A percentile compares a stretch with the other conserved stretches of the same genome.
phyloP scores from a whole-genome alignment of 2,113 vertebrate genomes.

The Oryzias woworae region DNA sequence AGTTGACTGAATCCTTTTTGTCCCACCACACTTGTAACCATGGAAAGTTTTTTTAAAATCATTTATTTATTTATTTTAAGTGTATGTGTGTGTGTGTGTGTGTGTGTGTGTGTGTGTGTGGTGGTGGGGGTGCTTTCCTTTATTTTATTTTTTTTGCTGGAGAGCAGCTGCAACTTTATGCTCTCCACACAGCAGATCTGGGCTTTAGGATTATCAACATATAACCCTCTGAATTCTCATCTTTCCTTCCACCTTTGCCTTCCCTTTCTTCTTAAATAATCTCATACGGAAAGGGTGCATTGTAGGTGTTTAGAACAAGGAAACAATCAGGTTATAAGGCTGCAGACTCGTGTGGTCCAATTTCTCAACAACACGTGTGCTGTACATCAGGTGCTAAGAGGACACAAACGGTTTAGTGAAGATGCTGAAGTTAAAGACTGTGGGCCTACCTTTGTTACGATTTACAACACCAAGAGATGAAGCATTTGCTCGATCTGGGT shows the following conservation, averaged over 20 bases:
- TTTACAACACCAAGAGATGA: slow-evolving; percentile 99
- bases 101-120: too few species aligned
- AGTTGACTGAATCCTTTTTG: too few species aligned
- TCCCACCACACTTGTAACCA: too few species aligned
- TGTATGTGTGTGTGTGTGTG: too few species aligned
- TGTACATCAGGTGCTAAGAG: background rate
- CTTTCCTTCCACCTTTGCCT: slow-evolving; percentile 45
- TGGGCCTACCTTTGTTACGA: slow-evolving; percentile 96
- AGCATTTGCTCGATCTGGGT: slow-evolving; percentile 96
- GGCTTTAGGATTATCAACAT: slow-evolving; percentile 72
- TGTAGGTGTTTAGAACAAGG: slow-evolving; percentile 68
- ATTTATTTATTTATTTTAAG: too few species aligned
- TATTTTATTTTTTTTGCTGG: background rate
- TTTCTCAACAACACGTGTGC: slow-evolving; percentile 50
- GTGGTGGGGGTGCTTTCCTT: too few species aligned
- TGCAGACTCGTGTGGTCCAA: slow-evolving; percentile 49
- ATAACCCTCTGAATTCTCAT: slow-evolving; percentile 47
- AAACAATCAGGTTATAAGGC: slow-evolving; percentile 55
- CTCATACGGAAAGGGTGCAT: slow-evolving; percentile 47
- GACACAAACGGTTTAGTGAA: slow-evolving; percentile 26
- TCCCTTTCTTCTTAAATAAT: slow-evolving; percentile 18
- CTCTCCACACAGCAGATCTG: slow-evolving; percentile 58
- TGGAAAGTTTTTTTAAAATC: too few species aligned
- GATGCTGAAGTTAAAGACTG: slow-evolving; percentile 71
- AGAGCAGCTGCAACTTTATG: slow-evolving; percentile 53